A percentile compares a stretch with the other conserved stretches of the same genome.
phyloP scores from a whole-genome alignment of 2,113 vertebrate species.

The Ammospiza caudacuta region DNA sequence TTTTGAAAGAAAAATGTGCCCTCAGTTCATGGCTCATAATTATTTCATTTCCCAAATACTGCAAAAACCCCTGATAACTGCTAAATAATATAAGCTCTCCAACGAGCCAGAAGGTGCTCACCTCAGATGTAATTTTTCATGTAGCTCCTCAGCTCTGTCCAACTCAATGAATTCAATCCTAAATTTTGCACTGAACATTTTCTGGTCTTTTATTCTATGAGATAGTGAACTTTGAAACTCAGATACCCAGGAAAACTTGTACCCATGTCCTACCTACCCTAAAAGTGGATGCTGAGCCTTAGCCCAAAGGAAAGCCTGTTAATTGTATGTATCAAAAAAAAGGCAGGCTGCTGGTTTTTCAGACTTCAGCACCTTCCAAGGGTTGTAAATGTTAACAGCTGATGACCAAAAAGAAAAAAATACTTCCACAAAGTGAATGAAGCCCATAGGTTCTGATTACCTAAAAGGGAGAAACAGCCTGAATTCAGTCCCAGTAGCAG shows the following conservation, averaged over 20 bases:
- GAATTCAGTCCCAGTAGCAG: background rate
- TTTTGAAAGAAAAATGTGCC: background rate
- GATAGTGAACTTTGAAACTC: background rate
- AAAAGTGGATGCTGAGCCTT: background rate
- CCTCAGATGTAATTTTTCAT: background rate
- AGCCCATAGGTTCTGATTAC: background rate
- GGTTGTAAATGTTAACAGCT: background rate
- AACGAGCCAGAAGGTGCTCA: background rate
- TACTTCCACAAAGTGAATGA: background rate
- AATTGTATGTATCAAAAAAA: background rate
- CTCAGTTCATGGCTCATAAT: background rate
- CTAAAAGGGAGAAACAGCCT: background rate
- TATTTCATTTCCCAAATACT: constrained; percentile 23
- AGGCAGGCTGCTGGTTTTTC: background rate
- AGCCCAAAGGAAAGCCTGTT: background rate
- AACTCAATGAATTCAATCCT: background rate
- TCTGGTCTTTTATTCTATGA: background rate
- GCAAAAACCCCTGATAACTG: background rate
- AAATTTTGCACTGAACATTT: background rate
- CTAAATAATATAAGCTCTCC: background rate
- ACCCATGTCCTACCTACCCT: background rate
- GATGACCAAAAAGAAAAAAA: background rate
- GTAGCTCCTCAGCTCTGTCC: background rate
- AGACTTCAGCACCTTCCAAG: background rate
- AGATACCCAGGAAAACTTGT: background rate